Percentiles rank a stretch among this genome's conserved stretches.
phyloP scores from a whole-genome alignment of 1,140 invertebrate genomes.

The Melitaea cinxia region DNA sequence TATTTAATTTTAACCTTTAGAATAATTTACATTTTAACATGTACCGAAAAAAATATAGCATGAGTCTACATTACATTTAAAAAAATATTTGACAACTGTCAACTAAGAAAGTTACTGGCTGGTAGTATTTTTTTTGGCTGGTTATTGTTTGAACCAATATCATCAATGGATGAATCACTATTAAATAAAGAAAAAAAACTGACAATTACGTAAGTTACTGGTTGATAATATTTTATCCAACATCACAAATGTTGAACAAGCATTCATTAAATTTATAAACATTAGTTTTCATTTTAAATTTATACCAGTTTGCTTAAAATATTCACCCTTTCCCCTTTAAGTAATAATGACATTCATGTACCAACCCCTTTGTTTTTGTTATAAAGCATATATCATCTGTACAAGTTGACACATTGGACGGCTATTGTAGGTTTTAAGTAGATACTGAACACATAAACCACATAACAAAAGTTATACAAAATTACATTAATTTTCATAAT shows the following conservation, averaged over 20 bases:
- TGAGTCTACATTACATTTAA: too few species aligned
- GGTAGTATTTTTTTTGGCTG: too few species aligned
- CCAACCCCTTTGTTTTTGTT: neutral
- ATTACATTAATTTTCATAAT: too few species aligned
- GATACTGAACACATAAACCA: too few species aligned
- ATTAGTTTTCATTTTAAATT: neutral
- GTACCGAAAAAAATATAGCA: neutral
- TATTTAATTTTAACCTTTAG: conserved; percentile 5
- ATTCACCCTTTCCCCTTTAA: neutral
- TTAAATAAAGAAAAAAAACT: too few species aligned
- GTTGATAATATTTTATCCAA: neutral
- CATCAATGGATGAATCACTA: too few species aligned
- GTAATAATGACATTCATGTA: neutral
- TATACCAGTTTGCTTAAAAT: neutral
- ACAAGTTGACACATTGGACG: neutral
- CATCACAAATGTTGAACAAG: neutral
- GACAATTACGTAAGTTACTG: neutral
- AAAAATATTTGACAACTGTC: too few species aligned
- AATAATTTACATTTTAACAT: conserved; percentile 19
- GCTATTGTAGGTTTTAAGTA: too few species aligned
- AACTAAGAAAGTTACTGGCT: too few species aligned
- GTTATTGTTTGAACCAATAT: too few species aligned
- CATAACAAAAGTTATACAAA: too few species aligned
- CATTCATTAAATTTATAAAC: neutral
- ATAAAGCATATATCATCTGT: neutral